Base-by-base conservation (phyloP, 23 tunicate genomes). In the Ciona savignyi region DNA sequence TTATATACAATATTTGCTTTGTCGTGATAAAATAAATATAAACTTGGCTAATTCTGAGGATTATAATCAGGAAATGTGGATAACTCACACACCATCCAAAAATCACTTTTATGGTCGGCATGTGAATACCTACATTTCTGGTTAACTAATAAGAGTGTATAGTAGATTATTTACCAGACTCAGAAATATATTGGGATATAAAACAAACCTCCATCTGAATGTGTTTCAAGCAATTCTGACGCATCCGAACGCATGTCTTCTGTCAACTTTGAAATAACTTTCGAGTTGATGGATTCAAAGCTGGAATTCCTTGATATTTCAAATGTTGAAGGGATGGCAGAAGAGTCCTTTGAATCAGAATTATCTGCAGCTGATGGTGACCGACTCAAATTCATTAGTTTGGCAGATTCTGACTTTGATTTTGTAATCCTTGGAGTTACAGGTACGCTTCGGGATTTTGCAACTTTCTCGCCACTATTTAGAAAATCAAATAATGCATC, bases 401-500 rank as follows among this genome's bases (percentile, higher is more conserved):
- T 68, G 15, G 21, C 56, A 42, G 56, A 42, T 42, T 42, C 56
- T 4, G 67, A 63, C 22, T 63, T 63, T 63, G 28, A 63, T 25
- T 63, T 25, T 63, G 67, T 23, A 9, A 63, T 63, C 22, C 28
- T 63, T 4, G 26, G 26, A 4, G 28, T 23, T n/a, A n/a, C 28
- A n/a, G 28, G 28, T 9, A n/a, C 25, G 26, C 63, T 65, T 4
- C 51, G 65, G 2, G 84, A 33, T 28, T 74, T 77, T 3, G 76
- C 3, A 30, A 76, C 29, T 63, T 83, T 83, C 51, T 83, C 68
- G 34, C 30, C 67, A 35, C 82, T 83, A 51, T 90, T 90, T 28
- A 90, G 72, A 74, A 90, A 90, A 64, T 90, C 77, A 67, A 90
- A 90, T 20, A 90, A 65, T 25, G 89, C 97, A 63, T 77, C 97